phyloP scores from a whole-genome alignment of 2,797 vertebrate species.

The Sebastes goodei region DNA sequence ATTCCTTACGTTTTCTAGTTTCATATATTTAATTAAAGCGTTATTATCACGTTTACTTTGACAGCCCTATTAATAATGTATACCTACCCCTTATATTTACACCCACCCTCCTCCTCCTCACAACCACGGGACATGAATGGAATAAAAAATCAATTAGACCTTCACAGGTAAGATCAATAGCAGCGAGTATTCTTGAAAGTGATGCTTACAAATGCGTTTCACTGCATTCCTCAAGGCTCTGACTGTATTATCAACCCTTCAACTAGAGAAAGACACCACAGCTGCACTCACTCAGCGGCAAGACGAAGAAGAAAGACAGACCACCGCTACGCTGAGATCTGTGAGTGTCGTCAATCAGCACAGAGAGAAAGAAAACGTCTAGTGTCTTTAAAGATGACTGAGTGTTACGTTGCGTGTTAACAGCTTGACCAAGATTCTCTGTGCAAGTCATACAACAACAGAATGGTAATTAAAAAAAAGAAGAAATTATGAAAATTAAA shows the following conservation, averaged over 20 bases:
- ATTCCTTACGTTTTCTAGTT: too few species aligned
- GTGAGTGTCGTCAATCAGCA: background rate
- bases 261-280: background rate
- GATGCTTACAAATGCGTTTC: background rate
- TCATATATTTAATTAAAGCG: too few species aligned
- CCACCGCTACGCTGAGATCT: background rate
- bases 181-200: constrained; percentile 3
- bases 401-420: too few species aligned
- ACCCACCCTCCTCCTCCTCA: background rate
- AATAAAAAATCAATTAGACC: constrained; percentile 6
- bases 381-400: background rate
- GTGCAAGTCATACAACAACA: too few species aligned
- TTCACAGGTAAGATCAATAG: background rate
- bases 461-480: too few species aligned
- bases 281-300: background rate
- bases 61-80: background rate
- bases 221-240: constrained; percentile 28
- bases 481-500: too few species aligned
- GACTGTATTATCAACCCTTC: background rate
- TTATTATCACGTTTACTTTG: too few species aligned
- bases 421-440: too few species aligned
- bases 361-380: background rate
- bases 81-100: background rate
- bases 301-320: background rate
- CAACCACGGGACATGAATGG: background rate